phyloP scores from a whole-genome alignment of 2,888 invertebrate species.

The Automeris io region DNA sequence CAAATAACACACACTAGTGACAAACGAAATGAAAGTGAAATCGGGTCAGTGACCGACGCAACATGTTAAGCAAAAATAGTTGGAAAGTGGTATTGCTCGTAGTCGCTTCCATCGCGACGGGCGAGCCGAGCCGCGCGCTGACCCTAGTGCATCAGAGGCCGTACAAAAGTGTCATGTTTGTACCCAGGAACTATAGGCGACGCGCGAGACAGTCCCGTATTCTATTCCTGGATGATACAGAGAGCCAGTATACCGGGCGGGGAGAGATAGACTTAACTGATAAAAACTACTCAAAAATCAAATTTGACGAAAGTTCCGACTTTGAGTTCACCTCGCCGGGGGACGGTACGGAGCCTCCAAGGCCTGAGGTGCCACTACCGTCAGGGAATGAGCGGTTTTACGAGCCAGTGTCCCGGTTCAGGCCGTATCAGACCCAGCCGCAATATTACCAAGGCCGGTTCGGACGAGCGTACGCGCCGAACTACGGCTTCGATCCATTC shows the following conservation, averaged over 20 bases:
- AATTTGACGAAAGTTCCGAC: slow-evolving; percentile 65
- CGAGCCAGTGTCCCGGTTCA: slow-evolving; percentile 44
- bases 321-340: slow-evolving; percentile 64
- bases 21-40: slow-evolving; percentile 65
- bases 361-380: slow-evolving; percentile 28
- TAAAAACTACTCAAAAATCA: slow-evolving; percentile 53
- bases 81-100: slow-evolving; percentile 70
- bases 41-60: slow-evolving; percentile 62
- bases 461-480: slow-evolving; percentile 55
- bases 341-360: slow-evolving; percentile 24
- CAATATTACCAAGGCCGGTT: slow-evolving; percentile 56
- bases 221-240: slow-evolving; percentile 58
- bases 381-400: slow-evolving; percentile 62
- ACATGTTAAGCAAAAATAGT: slow-evolving; percentile 66
- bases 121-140: slow-evolving; percentile 61
- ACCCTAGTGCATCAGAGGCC: slow-evolving; percentile 53
- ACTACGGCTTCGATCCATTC: slow-evolving; percentile 49
- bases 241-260: slow-evolving; percentile 49
- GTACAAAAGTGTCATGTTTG: slow-evolving; percentile 55
- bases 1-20: slow-evolving; percentile 17
- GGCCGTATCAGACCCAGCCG: slow-evolving; percentile 38
- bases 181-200: slow-evolving; percentile 48
- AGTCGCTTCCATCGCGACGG: slow-evolving; percentile 46
- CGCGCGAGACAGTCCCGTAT: slow-evolving; percentile 44
- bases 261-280: slow-evolving; percentile 66